These are phyloP conservation scores for Helogale parvula DNA, from an alignment of 2,113 vertebrate species.

Conservation along the genomic window DNA sequence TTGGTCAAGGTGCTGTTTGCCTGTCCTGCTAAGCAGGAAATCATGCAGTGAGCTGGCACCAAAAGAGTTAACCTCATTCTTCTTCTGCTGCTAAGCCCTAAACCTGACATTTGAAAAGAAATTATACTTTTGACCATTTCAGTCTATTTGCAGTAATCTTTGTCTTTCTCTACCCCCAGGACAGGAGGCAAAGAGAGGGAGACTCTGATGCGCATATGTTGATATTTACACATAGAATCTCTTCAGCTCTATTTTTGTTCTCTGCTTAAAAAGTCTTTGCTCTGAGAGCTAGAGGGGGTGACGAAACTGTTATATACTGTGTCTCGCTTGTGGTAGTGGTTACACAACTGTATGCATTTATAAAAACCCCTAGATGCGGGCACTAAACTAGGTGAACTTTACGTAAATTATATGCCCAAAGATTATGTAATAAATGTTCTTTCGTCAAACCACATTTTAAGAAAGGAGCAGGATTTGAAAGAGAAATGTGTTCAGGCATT, in stretches of 20 bases:
- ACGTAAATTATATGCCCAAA: not conserved
- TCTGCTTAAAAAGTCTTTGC: constrained; percentile 18
- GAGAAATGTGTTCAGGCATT: not conserved
- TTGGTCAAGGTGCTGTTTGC: not conserved
- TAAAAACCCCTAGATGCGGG: not conserved
- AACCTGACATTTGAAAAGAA: constrained; percentile 10
- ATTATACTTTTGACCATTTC: not conserved
- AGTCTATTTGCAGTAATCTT: not conserved
- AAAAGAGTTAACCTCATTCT: not conserved
- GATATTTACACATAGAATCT: not conserved
- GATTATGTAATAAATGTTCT: constrained; percentile 4
- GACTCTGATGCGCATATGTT: not conserved
- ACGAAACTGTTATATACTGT: not conserved
- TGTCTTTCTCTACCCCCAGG: not conserved
- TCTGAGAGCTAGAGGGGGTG: not conserved
- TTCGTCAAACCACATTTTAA: constrained; percentile 28
- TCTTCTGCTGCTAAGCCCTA: not conserved
- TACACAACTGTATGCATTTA: not conserved
- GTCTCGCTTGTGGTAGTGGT: not conserved
- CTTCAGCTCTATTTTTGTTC: not conserved
- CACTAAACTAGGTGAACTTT: not conserved
- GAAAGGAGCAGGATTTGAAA: constrained; percentile 45
- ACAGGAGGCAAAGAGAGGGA: not conserved
- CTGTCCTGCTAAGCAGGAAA: not conserved
- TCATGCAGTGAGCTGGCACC: not conserved